A percentile compares a stretch with the other conserved stretches of the same genome.
phyloP scores from a whole-genome alignment of 2,113 vertebrate genomes.

The Tragelaphus strepsiceros region DNA sequence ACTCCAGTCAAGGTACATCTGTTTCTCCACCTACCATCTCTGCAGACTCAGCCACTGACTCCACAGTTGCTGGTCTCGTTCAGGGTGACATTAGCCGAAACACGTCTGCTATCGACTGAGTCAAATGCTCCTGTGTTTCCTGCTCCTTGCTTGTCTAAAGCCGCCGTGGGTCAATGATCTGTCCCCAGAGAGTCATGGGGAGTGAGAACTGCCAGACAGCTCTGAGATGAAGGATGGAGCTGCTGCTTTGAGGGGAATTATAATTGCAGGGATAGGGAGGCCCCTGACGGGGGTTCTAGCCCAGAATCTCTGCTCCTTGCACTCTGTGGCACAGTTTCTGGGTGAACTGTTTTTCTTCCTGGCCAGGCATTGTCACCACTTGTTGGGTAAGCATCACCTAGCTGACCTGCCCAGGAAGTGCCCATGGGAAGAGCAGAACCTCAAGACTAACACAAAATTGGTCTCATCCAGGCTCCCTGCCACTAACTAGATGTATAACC shows the following conservation, averaged over 20 bases:
- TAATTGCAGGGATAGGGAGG: not conserved
- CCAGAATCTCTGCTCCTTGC: not conserved
- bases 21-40: not conserved
- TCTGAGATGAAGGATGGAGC: not conserved
- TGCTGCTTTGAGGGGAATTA: not conserved
- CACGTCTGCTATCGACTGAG: not conserved
- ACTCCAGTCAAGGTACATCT: conserved; percentile 33
- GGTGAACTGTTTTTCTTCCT: not conserved
- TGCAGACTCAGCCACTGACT: not conserved
- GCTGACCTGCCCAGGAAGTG: not conserved
- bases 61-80: not conserved
- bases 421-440: not conserved
- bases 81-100: not conserved
- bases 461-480: not conserved
- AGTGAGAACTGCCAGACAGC: not conserved
- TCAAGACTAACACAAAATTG: not conserved
- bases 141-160: not conserved
- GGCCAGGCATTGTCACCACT: not conserved
- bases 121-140: not conserved
- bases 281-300: not conserved
- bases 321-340: not conserved
- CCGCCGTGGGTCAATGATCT: not conserved
- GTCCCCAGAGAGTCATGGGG: not conserved
- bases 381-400: not conserved
- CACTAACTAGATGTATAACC: not conserved